Base-by-base conservation (phyloP, 2,113 vertebrate species). In the Lanius collurio region DNA sequence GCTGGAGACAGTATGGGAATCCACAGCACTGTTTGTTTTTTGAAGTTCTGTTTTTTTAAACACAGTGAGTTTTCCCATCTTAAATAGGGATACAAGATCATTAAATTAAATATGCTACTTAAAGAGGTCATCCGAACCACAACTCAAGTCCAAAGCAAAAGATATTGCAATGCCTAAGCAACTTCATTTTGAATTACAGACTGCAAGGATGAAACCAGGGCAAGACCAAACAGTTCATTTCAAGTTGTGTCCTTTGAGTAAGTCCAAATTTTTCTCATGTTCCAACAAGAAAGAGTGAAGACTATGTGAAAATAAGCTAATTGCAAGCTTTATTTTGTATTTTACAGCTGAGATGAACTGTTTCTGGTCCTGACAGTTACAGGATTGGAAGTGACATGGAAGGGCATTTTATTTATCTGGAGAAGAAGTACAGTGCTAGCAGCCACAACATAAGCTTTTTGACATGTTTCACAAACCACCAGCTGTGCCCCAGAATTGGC, bases 391-490 rank as follows among this genome's bases (percentile, higher is more conserved):
- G 78, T 60, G 92, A 96, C 82, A 60, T 33, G 33, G 91, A 96
- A 97, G 91, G 95, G 28, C 92, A 94, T 92, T 84, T 84, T 96
- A 89, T 96, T 95, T 87, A 86, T 74, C 37, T 6, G 3, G 52
- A 59, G 39, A 84, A 85, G 46, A 83, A 78, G 47, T 27, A 65
- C 9, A 9, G 35, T 60, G 91, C 95, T 91, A 71, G 92, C 93
- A 95, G 94, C 84, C 80, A 97, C 91, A 94, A 81, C 84, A 90
- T 77, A 94, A 95, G 95, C 68, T 91, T 88, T 97, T 91, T 95
- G 94, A 93, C 87, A 76, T 69, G 49, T 87, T 94, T 60, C 60
- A 62, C 41, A 71, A 94, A 88, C 50, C 31, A 96, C 92, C 96
- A 97, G 94, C 94, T 97, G 94, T 94, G 89, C 11, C 94, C 90